Conservation (phyloP, 2,113 vertebrate genomes). For the Acrocephalus arundinaceus region DNA sequence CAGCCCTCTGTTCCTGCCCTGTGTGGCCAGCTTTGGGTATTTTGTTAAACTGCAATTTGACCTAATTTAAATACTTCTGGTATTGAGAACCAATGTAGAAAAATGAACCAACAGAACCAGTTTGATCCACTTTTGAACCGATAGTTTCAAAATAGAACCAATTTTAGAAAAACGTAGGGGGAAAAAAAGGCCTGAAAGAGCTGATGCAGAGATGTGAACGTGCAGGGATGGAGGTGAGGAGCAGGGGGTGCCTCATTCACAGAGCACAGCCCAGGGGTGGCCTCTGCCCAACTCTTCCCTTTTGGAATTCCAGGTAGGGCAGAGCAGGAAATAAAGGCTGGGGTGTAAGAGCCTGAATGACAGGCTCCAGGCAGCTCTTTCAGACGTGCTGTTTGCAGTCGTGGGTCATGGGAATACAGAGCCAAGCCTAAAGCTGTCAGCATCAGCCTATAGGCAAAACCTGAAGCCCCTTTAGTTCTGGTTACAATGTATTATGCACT, state of each 20-base stretch:
- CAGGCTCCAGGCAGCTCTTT: too few relatives aligned
- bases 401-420: too few relatives aligned
- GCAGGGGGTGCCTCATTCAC: rapidly evolving
- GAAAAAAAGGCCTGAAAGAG: background rate
- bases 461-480: too few relatives aligned
- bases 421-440: too few relatives aligned
- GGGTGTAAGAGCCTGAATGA: too few relatives aligned
- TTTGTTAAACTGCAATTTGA: background rate
- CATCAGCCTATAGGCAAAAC: too few relatives aligned
- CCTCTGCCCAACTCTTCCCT: background rate
- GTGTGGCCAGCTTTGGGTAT: background rate
- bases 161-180: background rate
- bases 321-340: background rate
- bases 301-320: background rate
- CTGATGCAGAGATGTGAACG: background rate
- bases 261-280: background rate
- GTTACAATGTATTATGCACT: too few relatives aligned
- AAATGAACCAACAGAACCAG: background rate
- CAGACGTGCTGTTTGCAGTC: too few relatives aligned
- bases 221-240: background rate
- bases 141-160: background rate
- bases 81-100: background rate
- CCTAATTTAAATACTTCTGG: background rate
- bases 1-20: background rate
- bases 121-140: background rate